Conservation (phyloP, 2,113 vertebrate genomes). For the Nerophis lumbriciformis region DNA sequence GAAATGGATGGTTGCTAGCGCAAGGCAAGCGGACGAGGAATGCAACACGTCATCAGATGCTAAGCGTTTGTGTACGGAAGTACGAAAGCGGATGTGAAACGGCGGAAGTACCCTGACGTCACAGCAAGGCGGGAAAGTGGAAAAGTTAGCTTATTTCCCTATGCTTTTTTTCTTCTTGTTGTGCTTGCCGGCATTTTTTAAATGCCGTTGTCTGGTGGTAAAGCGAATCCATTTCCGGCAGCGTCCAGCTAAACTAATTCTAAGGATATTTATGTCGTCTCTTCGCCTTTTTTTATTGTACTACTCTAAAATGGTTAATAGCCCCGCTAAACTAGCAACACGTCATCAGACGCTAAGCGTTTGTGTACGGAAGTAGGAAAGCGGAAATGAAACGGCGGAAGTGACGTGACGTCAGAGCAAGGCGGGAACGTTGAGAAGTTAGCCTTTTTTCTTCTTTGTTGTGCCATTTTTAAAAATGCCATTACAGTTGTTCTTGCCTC, state of each 20-base stretch:
- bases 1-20: constrained; percentile 11
- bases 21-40: constrained; percentile 9
- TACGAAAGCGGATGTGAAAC: constrained; percentile 24
- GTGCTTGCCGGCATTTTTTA: background rate
- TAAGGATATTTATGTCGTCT: background rate
- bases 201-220: too few species aligned
- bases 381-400: constrained; percentile 32
- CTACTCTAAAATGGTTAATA: constrained; percentile 2
- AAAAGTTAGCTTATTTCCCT: background rate
- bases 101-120: constrained; percentile 23
- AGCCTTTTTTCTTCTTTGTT: background rate
- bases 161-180: background rate
- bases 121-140: background rate
- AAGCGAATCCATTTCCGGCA: too few species aligned
- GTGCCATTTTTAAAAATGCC: background rate
- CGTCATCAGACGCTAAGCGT: constrained; percentile 40
- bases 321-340: constrained; percentile 28
- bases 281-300: background rate
- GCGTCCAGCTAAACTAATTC: too few species aligned
- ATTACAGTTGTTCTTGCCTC: background rate
- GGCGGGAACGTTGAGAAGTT: background rate
- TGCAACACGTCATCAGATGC: constrained; percentile 65
- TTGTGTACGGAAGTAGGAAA: constrained; percentile 65
- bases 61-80: constrained; percentile 65
- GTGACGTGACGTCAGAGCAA: background rate